These are phyloP conservation scores for Pteruthius melanotis DNA, from an alignment of 2,113 vertebrate genomes.

Conservation along the genomic window DNA sequence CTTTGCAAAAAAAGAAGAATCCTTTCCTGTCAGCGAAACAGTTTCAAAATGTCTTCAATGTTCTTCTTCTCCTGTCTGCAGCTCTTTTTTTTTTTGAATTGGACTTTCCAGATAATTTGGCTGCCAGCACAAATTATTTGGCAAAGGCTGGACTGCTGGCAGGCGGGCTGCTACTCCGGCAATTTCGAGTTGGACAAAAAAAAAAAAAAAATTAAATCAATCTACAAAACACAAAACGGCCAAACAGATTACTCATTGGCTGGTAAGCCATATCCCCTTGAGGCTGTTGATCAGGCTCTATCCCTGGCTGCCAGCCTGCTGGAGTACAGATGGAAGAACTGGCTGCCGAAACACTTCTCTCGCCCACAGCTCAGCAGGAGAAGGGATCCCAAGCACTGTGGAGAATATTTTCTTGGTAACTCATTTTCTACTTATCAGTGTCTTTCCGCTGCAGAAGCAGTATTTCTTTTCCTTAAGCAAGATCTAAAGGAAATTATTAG, in stretches of 20 bases:
- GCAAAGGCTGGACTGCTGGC: constrained; percentile 56
- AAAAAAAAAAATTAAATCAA: constrained; percentile 47
- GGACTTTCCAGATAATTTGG: not conserved
- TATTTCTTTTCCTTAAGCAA: not conserved
- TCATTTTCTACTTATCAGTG: constrained; percentile 22
- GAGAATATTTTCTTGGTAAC: constrained; percentile 58
- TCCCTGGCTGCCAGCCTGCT: constrained; percentile 65
- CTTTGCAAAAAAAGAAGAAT: not conserved
- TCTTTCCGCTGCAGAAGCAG: constrained; percentile 4
- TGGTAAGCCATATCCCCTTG: constrained; percentile 52
- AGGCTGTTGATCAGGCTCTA: constrained; percentile 52
- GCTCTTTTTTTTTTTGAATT: not conserved
- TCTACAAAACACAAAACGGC: constrained; percentile 50
- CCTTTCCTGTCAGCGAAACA: not conserved
- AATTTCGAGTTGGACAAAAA: constrained; percentile 30
- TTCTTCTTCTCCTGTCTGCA: not conserved
- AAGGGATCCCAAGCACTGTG: constrained; percentile 32
- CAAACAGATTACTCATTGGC: constrained; percentile 71
- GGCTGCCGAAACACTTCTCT: constrained; percentile 34
- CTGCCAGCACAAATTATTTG: constrained; percentile 61
- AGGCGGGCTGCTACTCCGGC: constrained; percentile 61
- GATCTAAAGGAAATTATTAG: constrained; percentile 18
- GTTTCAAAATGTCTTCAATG: not conserved
- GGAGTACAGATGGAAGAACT: constrained; percentile 71
- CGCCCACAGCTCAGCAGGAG: constrained; percentile 46